Base-by-base conservation (phyloP, 2,888 invertebrate genomes). In the Subacronicta megacephala region DNA sequence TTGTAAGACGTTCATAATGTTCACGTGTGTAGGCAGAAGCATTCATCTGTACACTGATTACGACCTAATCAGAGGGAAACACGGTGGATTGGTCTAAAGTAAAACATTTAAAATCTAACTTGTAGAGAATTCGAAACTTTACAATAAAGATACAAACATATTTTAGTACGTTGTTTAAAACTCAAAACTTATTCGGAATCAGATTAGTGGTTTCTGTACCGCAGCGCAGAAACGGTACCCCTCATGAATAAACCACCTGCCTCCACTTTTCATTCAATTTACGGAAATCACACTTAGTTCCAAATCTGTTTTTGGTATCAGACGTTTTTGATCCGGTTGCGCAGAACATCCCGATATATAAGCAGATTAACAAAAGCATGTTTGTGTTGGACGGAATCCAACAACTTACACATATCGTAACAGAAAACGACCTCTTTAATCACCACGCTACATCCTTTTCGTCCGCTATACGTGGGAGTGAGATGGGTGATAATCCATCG, bases 401-500 rank as follows among this genome's bases (percentile, higher is more conserved):
- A 60, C 70, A 75, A 84, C 79, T 82, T 78, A 74, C 77, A 75
- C 77, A 78, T 80, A 79, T 77, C 77, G 75, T 80, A 79, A 78
- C 79, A 72, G 76, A 81, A 82, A 83, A 82, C 77, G 77, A 76
- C 74, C 80, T 75, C 75, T 82, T 85, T 86, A 82, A 84, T 85
- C 81, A 80, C 77, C 55, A 66, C 53, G 56, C 52, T 60, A 69
- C 69, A 47, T 84, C 80, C 71, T 75, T 58, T 68, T 85, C 76
- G 54, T 43, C 18, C 67, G 37, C 58, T 56, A 61, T 70, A 73
- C 55, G 78, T 74, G 62, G 13, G 78, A 82, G 73, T 50, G 78
- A 67, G 83, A 85, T 40, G 60, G 76, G 72, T 60, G 74, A 80
- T 82, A 82, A 83, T 84, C 82, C 80, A 83, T 84, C 83, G 78